Conservation (phyloP, 2,888 invertebrate genomes). For the Dasypolia templi region DNA sequence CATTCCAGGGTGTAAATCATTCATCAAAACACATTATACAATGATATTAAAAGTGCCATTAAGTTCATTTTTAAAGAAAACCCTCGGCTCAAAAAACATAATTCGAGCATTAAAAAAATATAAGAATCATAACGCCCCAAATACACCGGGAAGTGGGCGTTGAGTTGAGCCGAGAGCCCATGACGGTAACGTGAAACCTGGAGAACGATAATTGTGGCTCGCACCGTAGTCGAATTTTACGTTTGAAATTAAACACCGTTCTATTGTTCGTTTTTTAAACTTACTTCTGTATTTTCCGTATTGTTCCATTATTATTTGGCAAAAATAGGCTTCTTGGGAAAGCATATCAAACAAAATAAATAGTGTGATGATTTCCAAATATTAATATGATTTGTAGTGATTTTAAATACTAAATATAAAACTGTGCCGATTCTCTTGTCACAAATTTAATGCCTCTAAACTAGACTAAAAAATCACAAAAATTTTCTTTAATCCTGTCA, state of each 20-base stretch:
- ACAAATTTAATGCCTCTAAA: no score
- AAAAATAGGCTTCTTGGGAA: background rate
- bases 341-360: background rate
- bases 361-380: no score
- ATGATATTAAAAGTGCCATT: slow-evolving; percentile 32
- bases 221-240: slow-evolving; percentile 17
- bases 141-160: slow-evolving; percentile 41
- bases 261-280: background rate
- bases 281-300: background rate
- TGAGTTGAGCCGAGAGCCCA: slow-evolving; percentile 34
- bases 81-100: slow-evolving; percentile 30
- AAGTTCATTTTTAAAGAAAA: slow-evolving; percentile 34
- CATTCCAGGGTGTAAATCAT: background rate
- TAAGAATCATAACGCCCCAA: slow-evolving; percentile 40
- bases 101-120: slow-evolving; percentile 41
- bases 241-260: background rate
- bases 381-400: no score
- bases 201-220: slow-evolving; percentile 36
- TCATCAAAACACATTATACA: background rate
- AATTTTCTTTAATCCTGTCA: no score
- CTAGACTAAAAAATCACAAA: no score
- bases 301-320: background rate
- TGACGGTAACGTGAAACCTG: slow-evolving; percentile 22
- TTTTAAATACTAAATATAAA: no score
- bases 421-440: no score